phyloP scores from a whole-genome alignment of 2,113 vertebrate species.

The Lophura nycthemera region DNA sequence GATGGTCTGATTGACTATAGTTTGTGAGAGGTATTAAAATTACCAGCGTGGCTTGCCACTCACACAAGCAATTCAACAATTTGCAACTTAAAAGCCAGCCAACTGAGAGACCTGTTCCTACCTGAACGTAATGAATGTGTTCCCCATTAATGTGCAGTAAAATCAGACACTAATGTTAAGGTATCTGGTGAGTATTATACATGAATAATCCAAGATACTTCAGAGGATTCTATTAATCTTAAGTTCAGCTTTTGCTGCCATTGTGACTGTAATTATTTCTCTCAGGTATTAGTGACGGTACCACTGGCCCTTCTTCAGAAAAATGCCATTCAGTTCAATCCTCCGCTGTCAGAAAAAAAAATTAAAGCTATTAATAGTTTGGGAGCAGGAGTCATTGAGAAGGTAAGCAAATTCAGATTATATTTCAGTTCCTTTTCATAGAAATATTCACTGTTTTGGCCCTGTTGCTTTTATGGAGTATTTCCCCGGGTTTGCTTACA shows the following conservation, averaged over 20 bases:
- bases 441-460: neutral
- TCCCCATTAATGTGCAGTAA: neutral
- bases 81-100: neutral
- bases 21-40: neutral
- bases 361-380: conserved; percentile 95
- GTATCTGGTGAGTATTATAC: neutral
- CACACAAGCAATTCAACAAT: neutral
- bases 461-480: neutral
- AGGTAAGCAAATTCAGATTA: conserved; percentile 76
- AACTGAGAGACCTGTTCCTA: neutral
- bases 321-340: conserved; percentile 89
- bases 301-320: conserved; percentile 94
- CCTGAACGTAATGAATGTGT: neutral
- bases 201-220: neutral
- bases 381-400: conserved; percentile 94
- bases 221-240: neutral
- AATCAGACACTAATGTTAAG: neutral
- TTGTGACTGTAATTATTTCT: conserved; percentile 1
- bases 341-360: conserved; percentile 91
- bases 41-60: neutral
- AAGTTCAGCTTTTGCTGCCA: neutral
- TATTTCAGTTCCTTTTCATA: neutral
- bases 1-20: neutral
- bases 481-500: neutral
- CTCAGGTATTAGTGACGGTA: conserved; percentile 90